These are phyloP conservation scores for Periophthalmus modestus DNA, from an alignment of 2,113 vertebrate genomes.

Conservation along the genomic window DNA sequence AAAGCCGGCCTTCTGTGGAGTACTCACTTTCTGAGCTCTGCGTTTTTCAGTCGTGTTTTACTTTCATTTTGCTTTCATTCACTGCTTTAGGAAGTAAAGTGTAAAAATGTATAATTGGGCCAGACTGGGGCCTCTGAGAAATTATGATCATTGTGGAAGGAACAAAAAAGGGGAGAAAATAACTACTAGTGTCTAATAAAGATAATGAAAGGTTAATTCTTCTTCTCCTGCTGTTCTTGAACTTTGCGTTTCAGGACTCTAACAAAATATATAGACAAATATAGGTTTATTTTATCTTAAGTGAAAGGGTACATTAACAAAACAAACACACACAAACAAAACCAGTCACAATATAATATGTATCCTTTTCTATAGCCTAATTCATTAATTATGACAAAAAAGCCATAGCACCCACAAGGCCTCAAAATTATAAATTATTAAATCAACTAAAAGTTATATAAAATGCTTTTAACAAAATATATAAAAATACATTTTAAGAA, in stretches of 20 bases:
- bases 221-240: too few species aligned
- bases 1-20: conserved; percentile 79
- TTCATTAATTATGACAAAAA: neutral
- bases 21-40: conserved; percentile 57
- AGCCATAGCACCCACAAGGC: too few species aligned
- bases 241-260: too few species aligned
- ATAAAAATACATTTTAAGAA: neutral
- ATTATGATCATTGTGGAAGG: neutral
- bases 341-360: neutral
- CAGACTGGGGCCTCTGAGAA: neutral
- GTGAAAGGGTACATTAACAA: neutral
- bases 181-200: neutral
- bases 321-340: neutral
- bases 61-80: conserved; percentile 11
- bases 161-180: neutral
- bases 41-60: conserved; percentile 28
- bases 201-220: too few species aligned
- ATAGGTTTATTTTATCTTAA: neutral
- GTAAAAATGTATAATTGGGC: neutral
- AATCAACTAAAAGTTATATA: neutral
- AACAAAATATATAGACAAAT: too few species aligned
- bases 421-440: neutral
- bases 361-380: neutral
- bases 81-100: conserved; percentile 2
- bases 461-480: too few species aligned